These are phyloP conservation scores for Cherax quadricarinatus DNA, from an alignment of 1,140 invertebrate species.

Conservation along the genomic window DNA sequence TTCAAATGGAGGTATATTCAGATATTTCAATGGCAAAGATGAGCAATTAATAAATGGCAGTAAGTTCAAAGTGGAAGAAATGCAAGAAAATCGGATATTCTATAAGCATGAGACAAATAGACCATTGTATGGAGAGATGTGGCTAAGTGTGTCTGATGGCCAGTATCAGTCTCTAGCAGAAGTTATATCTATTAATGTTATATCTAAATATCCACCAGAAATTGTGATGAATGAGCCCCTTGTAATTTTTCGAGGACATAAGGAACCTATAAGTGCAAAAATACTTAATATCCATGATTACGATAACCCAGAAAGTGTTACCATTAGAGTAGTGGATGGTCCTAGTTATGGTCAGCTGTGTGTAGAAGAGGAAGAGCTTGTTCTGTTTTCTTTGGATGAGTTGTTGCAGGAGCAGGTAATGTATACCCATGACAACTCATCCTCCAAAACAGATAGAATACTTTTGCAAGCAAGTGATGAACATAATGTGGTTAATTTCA, in stretches of 20 bases:
- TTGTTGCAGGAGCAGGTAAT: conserved; percentile 40
- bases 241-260: conserved; percentile 49
- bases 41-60: conserved; percentile 30
- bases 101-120: conserved; percentile 52
- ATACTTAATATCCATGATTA: conserved; percentile 57
- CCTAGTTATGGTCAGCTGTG: conserved; percentile 63
- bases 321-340: conserved; percentile 58
- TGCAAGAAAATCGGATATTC: conserved; percentile 58
- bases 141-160: conserved; percentile 55
- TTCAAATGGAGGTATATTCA: conserved; percentile 65
- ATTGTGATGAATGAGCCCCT: conserved; percentile 69
- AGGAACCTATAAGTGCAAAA: conserved; percentile 40
- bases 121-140: conserved; percentile 69
- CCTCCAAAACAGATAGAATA: conserved; percentile 41
- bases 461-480: conserved; percentile 69
- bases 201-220: conserved; percentile 62
- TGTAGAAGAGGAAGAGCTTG: conserved; percentile 54
- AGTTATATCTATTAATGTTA: conserved; percentile 65
- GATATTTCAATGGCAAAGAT: conserved; percentile 34
- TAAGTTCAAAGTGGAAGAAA: conserved; percentile 42
- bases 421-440: conserved; percentile 57
- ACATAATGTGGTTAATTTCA: conserved; percentile 68
- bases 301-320: conserved; percentile 70
- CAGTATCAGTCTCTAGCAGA: conserved; percentile 47
- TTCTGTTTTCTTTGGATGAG: conserved; percentile 62